phyloP scores from a whole-genome alignment of 2,888 invertebrate genomes.

The Lacanobia oleracea region DNA sequence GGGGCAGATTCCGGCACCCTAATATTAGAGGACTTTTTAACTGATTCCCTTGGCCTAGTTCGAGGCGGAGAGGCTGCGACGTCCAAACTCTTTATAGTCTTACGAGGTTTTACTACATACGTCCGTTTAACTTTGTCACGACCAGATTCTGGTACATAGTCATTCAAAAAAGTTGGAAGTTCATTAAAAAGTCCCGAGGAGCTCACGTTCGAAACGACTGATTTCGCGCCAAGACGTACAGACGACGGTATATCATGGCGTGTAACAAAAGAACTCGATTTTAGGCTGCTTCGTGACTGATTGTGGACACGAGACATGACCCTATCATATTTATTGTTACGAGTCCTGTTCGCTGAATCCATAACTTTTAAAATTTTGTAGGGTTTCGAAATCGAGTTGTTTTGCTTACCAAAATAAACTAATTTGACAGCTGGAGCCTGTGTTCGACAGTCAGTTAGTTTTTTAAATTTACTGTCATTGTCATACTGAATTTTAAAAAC shows the following conservation, averaged over 20 bases:
- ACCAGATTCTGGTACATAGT: slow-evolving; percentile 74
- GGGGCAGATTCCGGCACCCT: slow-evolving; percentile 76
- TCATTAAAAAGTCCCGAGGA: slow-evolving; percentile 79
- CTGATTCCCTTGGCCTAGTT: slow-evolving; percentile 56
- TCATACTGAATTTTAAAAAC: neutral
- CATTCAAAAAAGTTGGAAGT: slow-evolving; percentile 82
- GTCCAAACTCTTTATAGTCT: slow-evolving; percentile 82
- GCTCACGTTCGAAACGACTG: slow-evolving; percentile 77
- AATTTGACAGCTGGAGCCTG: slow-evolving; percentile 33
- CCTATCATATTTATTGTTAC: slow-evolving; percentile 77
- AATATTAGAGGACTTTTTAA: slow-evolving; percentile 64
- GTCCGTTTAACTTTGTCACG: slow-evolving; percentile 70
- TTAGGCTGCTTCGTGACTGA: slow-evolving; percentile 71
- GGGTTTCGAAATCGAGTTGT: slow-evolving; percentile 53
- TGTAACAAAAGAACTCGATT: slow-evolving; percentile 76
- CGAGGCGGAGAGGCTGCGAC: slow-evolving; percentile 76
- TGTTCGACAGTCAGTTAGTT: neutral
- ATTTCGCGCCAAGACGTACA: slow-evolving; percentile 81
- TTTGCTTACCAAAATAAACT: slow-evolving; percentile 52
- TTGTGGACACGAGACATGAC: slow-evolving; percentile 84
- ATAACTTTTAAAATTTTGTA: slow-evolving; percentile 66
- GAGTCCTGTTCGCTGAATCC: slow-evolving; percentile 65
- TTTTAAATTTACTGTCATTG: slow-evolving; percentile 23
- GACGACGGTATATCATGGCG: slow-evolving; percentile 79
- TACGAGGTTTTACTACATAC: slow-evolving; percentile 81